Evolutionary conservation across 2,797 vertebrate genomes (phyloP), one percentile per base, ranked within the genome.

Genomic region (Megaceryle alcyon): DNA sequence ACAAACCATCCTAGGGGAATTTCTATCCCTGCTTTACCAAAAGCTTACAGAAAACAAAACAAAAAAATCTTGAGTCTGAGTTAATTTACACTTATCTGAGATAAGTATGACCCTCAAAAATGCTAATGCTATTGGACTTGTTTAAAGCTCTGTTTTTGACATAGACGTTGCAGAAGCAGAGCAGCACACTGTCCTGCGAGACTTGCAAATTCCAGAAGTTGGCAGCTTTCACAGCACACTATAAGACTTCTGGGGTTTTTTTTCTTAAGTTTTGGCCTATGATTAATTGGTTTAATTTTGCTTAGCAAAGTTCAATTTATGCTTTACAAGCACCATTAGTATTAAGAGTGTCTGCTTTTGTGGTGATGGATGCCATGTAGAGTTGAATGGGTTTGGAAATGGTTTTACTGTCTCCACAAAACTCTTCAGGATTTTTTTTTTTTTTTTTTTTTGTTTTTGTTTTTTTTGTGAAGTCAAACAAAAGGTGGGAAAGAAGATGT

Each of bases 271-370:
- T 94, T 82, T 75, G 56, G 71, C 43, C 83, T 92, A 86, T 94
- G 73, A 96, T 95, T 92, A 92, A 92, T 95, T 90, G 79, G 33
- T 93, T 97, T 96, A 96, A 96, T 96, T 95, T 92, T 94, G 68
- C 79, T 86, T 80, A 57, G 66, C 71, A 93, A 94, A 90, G 90
- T 94, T 95, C 83, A 84, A 70, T 96, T 95, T 94, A 76, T 95
- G 56, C 64, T 93, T 95, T 96, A 92, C 75, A 92, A 86, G 88
- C 82, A 94, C 88, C 83, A 82, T 96, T 96, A 94, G 88, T 90
- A 86, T 96, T 92, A 82, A 82, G 80, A 88, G 77, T 68, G 73
- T 88, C 73, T 91, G 73, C 80, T 86, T 92, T 83, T 87, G 88
- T 46, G 71, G 86, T 90, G 80, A 90, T 77, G 77, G 78, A 95